phyloP scores from a whole-genome alignment of 92 coral and sea anemone species.

The Metridium senile region DNA sequence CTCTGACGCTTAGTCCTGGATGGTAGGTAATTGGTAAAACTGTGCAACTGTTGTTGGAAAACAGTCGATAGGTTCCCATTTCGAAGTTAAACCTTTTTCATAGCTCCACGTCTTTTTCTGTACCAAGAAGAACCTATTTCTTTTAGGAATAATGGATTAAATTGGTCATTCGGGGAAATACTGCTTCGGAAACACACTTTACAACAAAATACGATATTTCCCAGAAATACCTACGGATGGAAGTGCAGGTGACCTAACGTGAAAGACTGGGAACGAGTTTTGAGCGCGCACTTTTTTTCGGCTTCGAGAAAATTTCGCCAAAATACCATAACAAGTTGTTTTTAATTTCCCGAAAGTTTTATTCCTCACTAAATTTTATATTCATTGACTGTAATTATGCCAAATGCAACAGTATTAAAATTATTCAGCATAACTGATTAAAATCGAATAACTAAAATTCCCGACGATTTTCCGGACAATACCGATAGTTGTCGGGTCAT shows the following conservation, averaged over 20 bases:
- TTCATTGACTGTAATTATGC: no score
- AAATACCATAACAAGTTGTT: no score
- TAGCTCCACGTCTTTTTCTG: background rate
- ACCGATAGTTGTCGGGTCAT: background rate
- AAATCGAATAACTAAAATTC: background rate
- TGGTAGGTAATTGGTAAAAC: conserved; percentile 36
- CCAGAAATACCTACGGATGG: background rate
- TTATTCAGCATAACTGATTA: no score
- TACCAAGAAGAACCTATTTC: background rate
- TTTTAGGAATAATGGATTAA: background rate
- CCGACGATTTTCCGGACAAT: background rate
- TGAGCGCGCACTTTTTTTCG: no score
- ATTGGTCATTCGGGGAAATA: no score
- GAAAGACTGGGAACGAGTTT: background rate
- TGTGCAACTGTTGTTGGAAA: conserved; percentile 30
- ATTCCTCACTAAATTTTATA: no score
- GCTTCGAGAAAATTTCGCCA: no score
- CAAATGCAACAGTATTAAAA: no score
- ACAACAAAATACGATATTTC: background rate
- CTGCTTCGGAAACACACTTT: background rate
- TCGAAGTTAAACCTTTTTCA: background rate
- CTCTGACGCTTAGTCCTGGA: conserved; percentile 51
- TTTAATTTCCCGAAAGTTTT: no score
- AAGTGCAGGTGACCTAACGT: no score
- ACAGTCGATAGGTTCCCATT: background rate